phyloP scores from a whole-genome alignment of 2,113 vertebrate genomes.

The Aptenodytes forsteri region DNA sequence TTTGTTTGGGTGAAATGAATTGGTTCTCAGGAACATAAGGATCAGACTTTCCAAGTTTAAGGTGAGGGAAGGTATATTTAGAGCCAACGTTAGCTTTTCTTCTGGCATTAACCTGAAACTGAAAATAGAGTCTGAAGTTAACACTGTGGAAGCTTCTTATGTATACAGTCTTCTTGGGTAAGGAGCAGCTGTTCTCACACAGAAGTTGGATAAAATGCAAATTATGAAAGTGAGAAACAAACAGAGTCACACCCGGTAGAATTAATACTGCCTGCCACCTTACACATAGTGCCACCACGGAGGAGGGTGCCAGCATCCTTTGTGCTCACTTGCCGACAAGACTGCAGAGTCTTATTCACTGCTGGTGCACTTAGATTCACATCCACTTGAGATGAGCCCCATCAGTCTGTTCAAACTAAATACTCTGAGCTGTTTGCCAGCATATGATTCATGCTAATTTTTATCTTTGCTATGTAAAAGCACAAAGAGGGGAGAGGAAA shows the following conservation, averaged over 20 bases:
- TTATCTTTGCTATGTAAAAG: background rate
- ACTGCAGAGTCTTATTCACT: background rate
- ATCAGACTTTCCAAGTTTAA: background rate
- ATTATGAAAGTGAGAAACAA: background rate
- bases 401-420: background rate
- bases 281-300: background rate
- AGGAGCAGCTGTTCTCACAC: background rate
- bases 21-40: background rate
- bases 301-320: background rate
- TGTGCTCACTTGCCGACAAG: background rate
- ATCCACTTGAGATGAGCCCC: background rate
- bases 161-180: background rate
- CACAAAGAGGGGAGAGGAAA: background rate
- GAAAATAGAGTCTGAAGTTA: background rate
- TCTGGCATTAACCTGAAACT: background rate
- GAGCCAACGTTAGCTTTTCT: background rate
- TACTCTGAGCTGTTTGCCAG: background rate
- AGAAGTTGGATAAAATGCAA: background rate
- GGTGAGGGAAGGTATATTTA: background rate
- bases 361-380: background rate
- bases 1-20: conserved; percentile 30
- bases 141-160: background rate
- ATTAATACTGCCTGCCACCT: background rate
- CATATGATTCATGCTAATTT: background rate
- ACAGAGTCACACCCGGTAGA: background rate